Percentiles rank a stretch among this genome's conserved stretches.
These are phyloP conservation scores for Bujurquina vittata DNA, from an alignment of 2,113 vertebrate species.

Conservation along the genomic window DNA sequence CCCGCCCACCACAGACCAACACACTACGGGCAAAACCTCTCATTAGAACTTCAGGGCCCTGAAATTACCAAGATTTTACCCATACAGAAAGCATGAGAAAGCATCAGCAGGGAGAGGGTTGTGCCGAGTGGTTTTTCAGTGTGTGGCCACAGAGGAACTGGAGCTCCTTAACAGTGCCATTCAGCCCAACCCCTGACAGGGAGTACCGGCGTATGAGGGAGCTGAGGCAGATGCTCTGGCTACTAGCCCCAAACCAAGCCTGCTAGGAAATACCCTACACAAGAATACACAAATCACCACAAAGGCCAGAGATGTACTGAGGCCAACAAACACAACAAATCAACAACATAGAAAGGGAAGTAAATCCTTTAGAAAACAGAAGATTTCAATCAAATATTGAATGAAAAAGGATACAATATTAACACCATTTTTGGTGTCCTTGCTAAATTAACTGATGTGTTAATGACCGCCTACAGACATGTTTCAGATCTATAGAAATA, in stretches of 20 bases:
- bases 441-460: not conserved
- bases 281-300: constrained; percentile 10
- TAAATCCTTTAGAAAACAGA: not conserved
- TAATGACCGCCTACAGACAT: not conserved
- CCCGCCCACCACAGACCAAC: constrained; percentile 79
- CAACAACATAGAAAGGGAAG: not conserved
- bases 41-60: constrained; percentile 76
- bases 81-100: constrained; percentile 79
- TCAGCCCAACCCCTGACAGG: constrained; percentile 57
- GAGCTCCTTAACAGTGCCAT: constrained; percentile 68
- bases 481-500: not conserved
- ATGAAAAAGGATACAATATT: not conserved
- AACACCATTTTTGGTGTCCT: not conserved
- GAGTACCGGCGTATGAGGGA: constrained; percentile 52
- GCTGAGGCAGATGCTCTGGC: constrained; percentile 66
- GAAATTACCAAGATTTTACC: constrained; percentile 76
- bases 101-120: constrained; percentile 66
- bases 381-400: not conserved
- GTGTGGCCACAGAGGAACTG: constrained; percentile 71
- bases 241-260: constrained; percentile 41
- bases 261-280: constrained; percentile 56
- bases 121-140: constrained; percentile 71
- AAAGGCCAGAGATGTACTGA: constrained; percentile 1
- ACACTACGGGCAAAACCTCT: constrained; percentile 75
- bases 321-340: constrained; percentile 24